Evolutionary conservation across 53 echinoderm and acorn worm genomes (phyloP), one percentile per base, ranked within the genome.

Genomic region (Patiria pectinifera): DNA sequence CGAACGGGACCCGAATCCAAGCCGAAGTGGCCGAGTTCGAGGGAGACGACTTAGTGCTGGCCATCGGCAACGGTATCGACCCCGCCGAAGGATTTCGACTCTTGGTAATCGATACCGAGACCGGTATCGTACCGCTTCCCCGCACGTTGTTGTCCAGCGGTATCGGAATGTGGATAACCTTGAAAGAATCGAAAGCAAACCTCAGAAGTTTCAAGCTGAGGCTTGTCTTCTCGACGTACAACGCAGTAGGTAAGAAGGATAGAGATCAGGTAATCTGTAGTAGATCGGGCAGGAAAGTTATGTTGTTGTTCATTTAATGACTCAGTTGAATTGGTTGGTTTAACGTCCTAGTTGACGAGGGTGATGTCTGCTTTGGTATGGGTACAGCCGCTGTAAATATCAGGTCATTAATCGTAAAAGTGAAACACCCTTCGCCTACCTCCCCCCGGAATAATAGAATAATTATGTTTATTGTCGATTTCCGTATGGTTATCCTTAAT

Each of bases 141-240:
- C 22, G 22, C 74, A 74, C 74, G 26, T 43, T 47, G 79, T 24
- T 45, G 45, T 78, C 79, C 46, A 16, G 45, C 10, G 18, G 46
- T 46, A 45, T 11, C 14, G 79, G 46, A 11, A 78, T 78, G 45
- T 78, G 46, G 46, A 18, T 47, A 0, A 78, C 79, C 4, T 47
- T 46, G 4, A n/a, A 35, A n/a, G 79, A 45, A 18, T 78, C 46
- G 15, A 45, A 47, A 2, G 0, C 35, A 25, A 25, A 12, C 35
- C 3, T 83, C 61, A 58, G 35, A n/a, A 16, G 7, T 3, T 3
- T 35, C 0, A 16, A 35, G 12, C 0, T 83, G 4, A 6, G 44
- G 26, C 11, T 83, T 4, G 63, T 83, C 83, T 61, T 83, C 23
- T 61, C 83, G 26, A 26, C 83, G n/a, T 83, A 83, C n/a, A 15